Conservation (phyloP, 2,888 invertebrate species). For the Microplitis deprimator region DNA sequence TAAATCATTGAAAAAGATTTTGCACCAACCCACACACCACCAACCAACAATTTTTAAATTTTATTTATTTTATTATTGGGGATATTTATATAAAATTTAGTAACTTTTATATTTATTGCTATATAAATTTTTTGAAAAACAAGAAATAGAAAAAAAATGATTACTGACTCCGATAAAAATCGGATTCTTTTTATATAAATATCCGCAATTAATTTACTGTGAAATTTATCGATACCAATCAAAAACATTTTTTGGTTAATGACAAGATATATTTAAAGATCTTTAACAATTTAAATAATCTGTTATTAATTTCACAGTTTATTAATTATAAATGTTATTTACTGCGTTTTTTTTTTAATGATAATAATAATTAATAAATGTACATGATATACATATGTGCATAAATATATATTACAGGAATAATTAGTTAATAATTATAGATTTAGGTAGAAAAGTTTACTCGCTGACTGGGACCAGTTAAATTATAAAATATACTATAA, state of each 20-base stretch:
- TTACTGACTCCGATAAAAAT: too few species aligned
- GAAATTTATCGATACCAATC: conserved; percentile 11
- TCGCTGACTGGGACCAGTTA: conserved; percentile 66
- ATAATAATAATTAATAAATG: conserved; percentile 14
- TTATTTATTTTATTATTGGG: background rate
- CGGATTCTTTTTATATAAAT: background rate
- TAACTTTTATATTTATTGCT: background rate
- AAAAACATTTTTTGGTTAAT: background rate
- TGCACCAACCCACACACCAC: conserved; percentile 76
- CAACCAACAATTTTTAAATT: conserved; percentile 59
- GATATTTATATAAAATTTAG: background rate
- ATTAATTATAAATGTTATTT: background rate
- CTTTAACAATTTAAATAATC: background rate
- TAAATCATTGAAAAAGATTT: conserved; percentile 71
- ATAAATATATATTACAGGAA: conserved; percentile 3
- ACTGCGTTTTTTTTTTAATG: background rate
- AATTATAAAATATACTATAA: background rate
- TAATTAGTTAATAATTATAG: conserved; percentile 14
- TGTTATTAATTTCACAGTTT: background rate
- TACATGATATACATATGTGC: conserved; percentile 24
- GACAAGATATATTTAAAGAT: background rate
- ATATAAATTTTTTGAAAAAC: too few species aligned
- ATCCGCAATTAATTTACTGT: background rate
- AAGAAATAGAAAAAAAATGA: too few species aligned
- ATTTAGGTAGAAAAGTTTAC: conserved; percentile 32